Conservation (phyloP, 2,113 vertebrate genomes). For the Otolemur garnettii region DNA sequence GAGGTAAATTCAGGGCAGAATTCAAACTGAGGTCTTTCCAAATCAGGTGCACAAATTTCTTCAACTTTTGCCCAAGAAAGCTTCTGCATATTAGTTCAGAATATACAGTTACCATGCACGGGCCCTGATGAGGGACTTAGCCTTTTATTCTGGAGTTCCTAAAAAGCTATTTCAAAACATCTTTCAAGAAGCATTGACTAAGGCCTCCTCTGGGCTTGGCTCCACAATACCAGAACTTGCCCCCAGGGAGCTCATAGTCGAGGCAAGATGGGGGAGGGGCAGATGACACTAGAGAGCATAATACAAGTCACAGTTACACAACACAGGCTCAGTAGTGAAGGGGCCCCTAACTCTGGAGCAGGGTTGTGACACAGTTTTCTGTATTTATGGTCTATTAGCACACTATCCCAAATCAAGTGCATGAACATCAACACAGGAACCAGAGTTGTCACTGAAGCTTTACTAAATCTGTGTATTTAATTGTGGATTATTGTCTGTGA, state of each 20-base stretch:
- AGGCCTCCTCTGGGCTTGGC: not conserved
- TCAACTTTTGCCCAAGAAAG: not conserved
- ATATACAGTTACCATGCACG: not conserved
- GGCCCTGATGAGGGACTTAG: not conserved
- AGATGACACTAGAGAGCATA: not conserved
- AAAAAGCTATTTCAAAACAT: not conserved
- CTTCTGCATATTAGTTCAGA: too few relatives aligned
- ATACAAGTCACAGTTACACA: not conserved
- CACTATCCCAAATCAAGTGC: not conserved
- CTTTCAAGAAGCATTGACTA: not conserved
- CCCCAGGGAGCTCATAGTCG: not conserved
- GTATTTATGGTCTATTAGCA: not conserved
- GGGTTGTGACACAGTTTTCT: not conserved
- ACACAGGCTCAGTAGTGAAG: not conserved
- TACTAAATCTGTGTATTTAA: not conserved
- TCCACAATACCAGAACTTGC: not conserved
- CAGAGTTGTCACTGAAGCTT: not conserved
- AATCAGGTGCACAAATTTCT: not conserved
- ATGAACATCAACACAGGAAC: not conserved
- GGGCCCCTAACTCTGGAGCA: not conserved
- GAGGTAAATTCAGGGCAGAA: not conserved
- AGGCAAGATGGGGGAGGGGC: fast-evolving
- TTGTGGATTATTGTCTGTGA: not conserved
- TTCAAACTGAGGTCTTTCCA: not conserved
- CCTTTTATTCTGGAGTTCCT: not conserved